Base-by-base conservation (phyloP, 2,797 vertebrate genomes). In the Cephalopachus bancanus region DNA sequence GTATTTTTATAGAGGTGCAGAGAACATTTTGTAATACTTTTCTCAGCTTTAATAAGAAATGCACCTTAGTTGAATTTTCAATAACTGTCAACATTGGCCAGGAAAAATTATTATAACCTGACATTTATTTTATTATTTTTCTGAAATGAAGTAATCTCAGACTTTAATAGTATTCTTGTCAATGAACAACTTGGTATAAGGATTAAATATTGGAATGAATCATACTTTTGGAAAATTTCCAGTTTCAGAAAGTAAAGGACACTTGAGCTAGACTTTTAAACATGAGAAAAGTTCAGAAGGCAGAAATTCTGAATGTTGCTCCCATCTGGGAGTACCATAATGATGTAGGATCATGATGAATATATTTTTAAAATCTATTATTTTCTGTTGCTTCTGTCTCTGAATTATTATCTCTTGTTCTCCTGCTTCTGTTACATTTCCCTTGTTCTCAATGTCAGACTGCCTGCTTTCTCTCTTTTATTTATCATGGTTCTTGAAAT, bases 121-220 rank as follows among this genome's bases (percentile, higher is more conserved):
- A 14, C 53, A 67, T 60, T 11, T 75, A 88, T 55, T 81, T 90
- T 92, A 64, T 84, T 59, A 90, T 80, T 53, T 91, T 51, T 85
- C 37, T 85, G 44, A 96, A 92, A 84, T 80, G 57, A 96, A 94
- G 93, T 95, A 67, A 92, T 71, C 64, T 92, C 33, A 80, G 78
- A 33, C 20, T 80, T 86, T 49, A 72, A 93, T 33, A 67, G 51
- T 62, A 79, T 67, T 96, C n/a, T 96, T 92, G 1, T 33, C 76
- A 95, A 76, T 83, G 64, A 92, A 80, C 49, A 83, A 30, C 2
- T n/a, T 83, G 30, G 7, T 4, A 30, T 72, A 10, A 89, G 51
- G 7, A 95, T 84, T 94, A 93, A 92, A 62, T 79, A 84, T 64
- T 67, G 22, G 22, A 1, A 81, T 78, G 91, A 93, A 85, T 94